These are phyloP conservation scores for Octopus bimaculoides DNA, from an alignment of 1,140 invertebrate genomes.

Conservation along the genomic window DNA sequence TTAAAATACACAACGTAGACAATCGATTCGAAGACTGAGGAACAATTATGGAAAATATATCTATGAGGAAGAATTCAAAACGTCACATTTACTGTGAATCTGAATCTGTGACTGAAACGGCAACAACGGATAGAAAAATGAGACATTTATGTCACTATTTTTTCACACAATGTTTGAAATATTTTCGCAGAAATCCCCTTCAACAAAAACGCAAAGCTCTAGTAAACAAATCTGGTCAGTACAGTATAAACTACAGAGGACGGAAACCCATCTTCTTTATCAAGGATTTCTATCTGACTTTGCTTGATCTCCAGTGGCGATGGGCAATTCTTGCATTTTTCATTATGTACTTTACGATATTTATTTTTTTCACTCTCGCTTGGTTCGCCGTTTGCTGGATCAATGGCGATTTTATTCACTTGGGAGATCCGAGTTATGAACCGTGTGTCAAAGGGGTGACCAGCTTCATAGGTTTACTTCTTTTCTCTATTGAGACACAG, in stretches of 20 bases:
- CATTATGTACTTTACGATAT: slow-evolving; percentile 85
- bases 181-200: background rate
- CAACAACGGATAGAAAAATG: too few relatives aligned
- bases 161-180: too few relatives aligned
- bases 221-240: slow-evolving; percentile 43
- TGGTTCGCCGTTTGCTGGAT: slow-evolving; percentile 90
- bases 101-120: too few relatives aligned
- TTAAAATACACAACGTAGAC: too few relatives aligned
- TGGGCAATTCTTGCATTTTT: slow-evolving; percentile 92
- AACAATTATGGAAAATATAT: too few relatives aligned
- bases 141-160: too few relatives aligned
- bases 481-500: slow-evolving; percentile 61
- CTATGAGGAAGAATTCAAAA: too few relatives aligned
- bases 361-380: slow-evolving; percentile 85
- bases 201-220: slow-evolving; percentile 23
- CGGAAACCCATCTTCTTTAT: slow-evolving; percentile 17
- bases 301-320: slow-evolving; percentile 74
- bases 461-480: slow-evolving; percentile 50
- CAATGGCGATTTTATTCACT: slow-evolving; percentile 77
- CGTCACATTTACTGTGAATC: too few relatives aligned
- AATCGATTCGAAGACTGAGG: too few relatives aligned
- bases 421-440: slow-evolving; percentile 62
- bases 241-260: slow-evolving; percentile 34
- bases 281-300: slow-evolving; percentile 58
- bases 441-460: slow-evolving; percentile 51